A percentile compares a stretch with the other conserved stretches of the same genome.
Evolutionary conservation across 2,888 invertebrate genomes (phyloP).

Genomic region (Candidula unifasciata): DNA sequence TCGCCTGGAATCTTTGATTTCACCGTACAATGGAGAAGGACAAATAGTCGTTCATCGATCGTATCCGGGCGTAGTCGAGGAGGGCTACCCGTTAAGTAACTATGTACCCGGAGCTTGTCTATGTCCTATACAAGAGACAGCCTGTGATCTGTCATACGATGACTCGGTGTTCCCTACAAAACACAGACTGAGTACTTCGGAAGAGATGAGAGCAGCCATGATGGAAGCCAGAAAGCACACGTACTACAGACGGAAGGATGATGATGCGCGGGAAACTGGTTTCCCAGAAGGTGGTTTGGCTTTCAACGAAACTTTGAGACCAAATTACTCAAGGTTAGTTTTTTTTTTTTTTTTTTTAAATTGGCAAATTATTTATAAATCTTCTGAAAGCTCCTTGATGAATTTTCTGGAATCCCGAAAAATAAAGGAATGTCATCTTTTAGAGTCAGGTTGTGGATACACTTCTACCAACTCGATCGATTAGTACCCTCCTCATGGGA

Average conservation of each 20-base stretch:
- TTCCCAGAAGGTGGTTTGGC: background rate
- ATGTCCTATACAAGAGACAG: no score
- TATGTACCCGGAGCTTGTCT: background rate
- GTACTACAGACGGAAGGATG: background rate
- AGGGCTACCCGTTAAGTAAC: background rate
- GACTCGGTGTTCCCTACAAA: slow-evolving; percentile 23
- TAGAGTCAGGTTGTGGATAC: no score
- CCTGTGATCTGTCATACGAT: background rate
- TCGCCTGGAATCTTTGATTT: no score
- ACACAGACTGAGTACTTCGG: background rate
- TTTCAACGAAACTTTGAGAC: background rate
- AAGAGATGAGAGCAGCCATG: slow-evolving; percentile 25
- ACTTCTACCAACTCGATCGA: no score
- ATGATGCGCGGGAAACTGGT: background rate
- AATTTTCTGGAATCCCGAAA: no score
- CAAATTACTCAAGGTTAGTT: background rate
- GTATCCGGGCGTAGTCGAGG: background rate
- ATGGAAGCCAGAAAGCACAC: background rate
- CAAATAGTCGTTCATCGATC: background rate
- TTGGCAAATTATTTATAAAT: background rate
- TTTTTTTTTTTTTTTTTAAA: no score
- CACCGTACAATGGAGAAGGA: background rate
- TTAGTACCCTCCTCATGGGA: no score
- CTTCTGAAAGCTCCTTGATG: no score
- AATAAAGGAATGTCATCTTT: no score